Conservation (phyloP, 2,888 invertebrate species). For the Oxyscelio sp. region DNA sequence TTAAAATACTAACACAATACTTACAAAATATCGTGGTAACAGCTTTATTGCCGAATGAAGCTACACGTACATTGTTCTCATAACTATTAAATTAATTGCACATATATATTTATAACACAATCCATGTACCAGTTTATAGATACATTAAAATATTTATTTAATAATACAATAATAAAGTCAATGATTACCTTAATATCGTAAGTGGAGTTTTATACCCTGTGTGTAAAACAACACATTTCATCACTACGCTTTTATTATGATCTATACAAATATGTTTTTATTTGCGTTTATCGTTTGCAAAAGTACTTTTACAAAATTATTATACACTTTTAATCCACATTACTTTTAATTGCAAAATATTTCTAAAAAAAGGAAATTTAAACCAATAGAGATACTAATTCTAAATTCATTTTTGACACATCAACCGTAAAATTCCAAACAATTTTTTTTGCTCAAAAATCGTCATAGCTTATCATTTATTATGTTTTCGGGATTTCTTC, state of each 20-base stretch:
- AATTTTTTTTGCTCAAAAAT: constrained; percentile 21
- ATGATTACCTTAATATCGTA: neutral
- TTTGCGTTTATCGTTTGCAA: too few relatives aligned
- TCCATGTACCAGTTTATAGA: neutral
- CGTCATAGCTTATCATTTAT: constrained; percentile 47
- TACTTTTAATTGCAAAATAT: neutral
- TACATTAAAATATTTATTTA: neutral
- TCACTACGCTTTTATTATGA: neutral
- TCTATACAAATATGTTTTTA: too few relatives aligned
- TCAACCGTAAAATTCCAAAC: neutral
- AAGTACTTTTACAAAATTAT: too few relatives aligned
- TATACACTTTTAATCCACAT: too few relatives aligned
- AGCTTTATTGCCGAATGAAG: neutral
- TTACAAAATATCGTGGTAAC: neutral
- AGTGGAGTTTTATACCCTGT: neutral
- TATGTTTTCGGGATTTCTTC: constrained; percentile 64
- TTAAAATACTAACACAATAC: neutral
- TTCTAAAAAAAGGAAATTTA: neutral
- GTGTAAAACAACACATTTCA: neutral
- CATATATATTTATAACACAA: neutral
- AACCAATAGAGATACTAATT: too few relatives aligned
- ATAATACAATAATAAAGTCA: neutral
- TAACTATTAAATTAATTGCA: neutral
- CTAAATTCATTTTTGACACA: neutral
- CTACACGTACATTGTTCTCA: neutral